These are phyloP conservation scores for Alcedo quadribrachys DNA, from an alignment of 2,797 vertebrate species.

Conservation along the genomic window DNA sequence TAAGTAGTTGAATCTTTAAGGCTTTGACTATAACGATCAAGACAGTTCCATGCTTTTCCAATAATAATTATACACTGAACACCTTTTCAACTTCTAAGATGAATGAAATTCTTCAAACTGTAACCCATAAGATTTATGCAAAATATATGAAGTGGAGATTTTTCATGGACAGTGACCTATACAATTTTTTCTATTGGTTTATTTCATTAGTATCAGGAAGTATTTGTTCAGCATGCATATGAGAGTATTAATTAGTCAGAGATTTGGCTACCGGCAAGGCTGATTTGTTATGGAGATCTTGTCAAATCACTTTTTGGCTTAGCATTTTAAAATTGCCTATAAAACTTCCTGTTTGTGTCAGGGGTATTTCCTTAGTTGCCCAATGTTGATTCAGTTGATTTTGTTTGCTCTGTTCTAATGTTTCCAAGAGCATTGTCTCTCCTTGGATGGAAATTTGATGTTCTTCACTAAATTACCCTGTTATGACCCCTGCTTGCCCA, in stretches of 20 bases:
- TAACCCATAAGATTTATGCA: background rate
- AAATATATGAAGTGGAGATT: background rate
- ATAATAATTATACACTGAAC: background rate
- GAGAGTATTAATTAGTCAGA: background rate
- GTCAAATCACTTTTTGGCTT: background rate
- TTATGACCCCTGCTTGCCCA: background rate
- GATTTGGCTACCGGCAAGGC: background rate
- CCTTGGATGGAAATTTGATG: background rate
- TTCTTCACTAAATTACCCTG: background rate
- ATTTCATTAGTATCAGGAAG: background rate
- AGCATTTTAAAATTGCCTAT: background rate
- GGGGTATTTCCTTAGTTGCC: background rate
- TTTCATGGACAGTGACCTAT: background rate
- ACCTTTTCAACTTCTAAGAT: background rate
- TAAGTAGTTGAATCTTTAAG: background rate
- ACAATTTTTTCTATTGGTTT: background rate
- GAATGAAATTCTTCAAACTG: background rate
- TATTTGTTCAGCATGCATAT: background rate
- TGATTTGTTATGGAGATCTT: background rate
- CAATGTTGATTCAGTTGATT: rapidly evolving
- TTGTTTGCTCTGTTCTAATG: background rate
- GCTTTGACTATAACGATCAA: background rate
- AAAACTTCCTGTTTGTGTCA: background rate
- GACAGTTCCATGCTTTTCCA: background rate
- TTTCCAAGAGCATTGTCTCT: background rate